These are phyloP conservation scores for Lepidurus apus DNA, from an alignment of 1,140 invertebrate genomes.

Conservation along the genomic window DNA sequence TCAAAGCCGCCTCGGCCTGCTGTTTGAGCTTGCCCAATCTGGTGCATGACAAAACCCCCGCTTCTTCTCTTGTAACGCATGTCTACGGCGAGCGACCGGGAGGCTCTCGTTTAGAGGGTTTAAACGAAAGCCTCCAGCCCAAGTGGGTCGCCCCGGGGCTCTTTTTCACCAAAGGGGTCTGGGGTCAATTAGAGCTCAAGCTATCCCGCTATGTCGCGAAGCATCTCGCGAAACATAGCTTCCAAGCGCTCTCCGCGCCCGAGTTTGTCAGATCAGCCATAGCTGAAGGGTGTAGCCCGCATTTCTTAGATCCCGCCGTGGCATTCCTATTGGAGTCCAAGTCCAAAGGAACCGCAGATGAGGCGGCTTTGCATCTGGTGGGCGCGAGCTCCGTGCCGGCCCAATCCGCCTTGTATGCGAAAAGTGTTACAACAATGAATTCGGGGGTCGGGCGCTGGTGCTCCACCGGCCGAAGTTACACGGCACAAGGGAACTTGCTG, in stretches of 20 bases:
- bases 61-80: slow-evolving; percentile 47
- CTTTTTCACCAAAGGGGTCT: slow-evolving; percentile 45
- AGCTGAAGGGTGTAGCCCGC: slow-evolving; percentile 58
- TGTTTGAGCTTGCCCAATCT: slow-evolving; percentile 58
- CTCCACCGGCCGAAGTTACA: slow-evolving; percentile 57
- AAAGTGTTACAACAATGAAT: slow-evolving; percentile 48
- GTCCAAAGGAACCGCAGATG: slow-evolving; percentile 44
- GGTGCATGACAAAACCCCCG: slow-evolving; percentile 57
- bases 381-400: slow-evolving; percentile 57
- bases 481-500: slow-evolving; percentile 33
- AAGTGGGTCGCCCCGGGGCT: background rate
- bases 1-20: slow-evolving; percentile 54
- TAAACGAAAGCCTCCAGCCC: slow-evolving; percentile 42
- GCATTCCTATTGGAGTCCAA: slow-evolving; percentile 53
- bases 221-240: slow-evolving; percentile 48
- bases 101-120: slow-evolving; percentile 33
- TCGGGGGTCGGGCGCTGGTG: slow-evolving; percentile 57
- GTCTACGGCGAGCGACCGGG: slow-evolving; percentile 30
- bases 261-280: slow-evolving; percentile 62
- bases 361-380: slow-evolving; percentile 55
- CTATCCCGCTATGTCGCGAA: slow-evolving; percentile 51
- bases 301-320: slow-evolving; percentile 50
- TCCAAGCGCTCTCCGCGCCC: slow-evolving; percentile 55
- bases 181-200: slow-evolving; percentile 59
- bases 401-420: slow-evolving; percentile 59